phyloP scores from a whole-genome alignment of 1,140 invertebrate species.

The Euura lappo region DNA sequence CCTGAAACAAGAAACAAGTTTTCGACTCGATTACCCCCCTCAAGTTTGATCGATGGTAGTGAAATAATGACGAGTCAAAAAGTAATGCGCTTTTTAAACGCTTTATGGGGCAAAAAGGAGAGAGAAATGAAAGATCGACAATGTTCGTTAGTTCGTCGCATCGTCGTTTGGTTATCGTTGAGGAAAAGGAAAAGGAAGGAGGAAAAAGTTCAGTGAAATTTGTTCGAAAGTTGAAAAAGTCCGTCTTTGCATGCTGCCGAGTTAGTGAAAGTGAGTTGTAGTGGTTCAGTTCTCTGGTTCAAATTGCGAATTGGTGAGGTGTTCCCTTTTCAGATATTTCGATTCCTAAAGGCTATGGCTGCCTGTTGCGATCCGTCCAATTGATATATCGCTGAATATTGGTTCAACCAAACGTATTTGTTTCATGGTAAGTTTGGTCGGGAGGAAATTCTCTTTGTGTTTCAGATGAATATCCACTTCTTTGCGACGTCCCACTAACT shows the following conservation, averaged over 20 bases:
- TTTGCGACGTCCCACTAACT: background rate
- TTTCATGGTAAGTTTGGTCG: background rate
- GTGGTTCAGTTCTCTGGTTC: background rate
- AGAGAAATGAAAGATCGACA: background rate
- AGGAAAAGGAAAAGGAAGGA: background rate
- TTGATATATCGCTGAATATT: background rate
- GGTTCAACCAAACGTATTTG: background rate
- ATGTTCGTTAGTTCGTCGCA: background rate
- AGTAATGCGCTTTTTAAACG: background rate
- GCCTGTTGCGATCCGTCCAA: too few relatives aligned
- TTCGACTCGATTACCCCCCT: background rate
- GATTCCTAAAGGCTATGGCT: background rate
- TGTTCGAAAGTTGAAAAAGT: background rate
- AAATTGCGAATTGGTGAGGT: background rate
- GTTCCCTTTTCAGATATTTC: background rate
- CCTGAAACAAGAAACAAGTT: background rate
- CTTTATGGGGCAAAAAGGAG: background rate
- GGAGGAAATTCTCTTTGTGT: background rate
- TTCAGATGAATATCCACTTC: background rate
- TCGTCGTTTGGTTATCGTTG: background rate
- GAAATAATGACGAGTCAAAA: background rate
- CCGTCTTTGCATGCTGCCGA: background rate
- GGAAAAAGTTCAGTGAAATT: background rate
- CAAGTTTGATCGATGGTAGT: background rate
- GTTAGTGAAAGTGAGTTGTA: conserved; percentile 1